Percentiles rank a stretch among this genome's conserved stretches.
These are phyloP conservation scores for Drosophila diplacantha DNA, from an alignment of 2,888 invertebrate genomes.

Conservation along the genomic window DNA sequence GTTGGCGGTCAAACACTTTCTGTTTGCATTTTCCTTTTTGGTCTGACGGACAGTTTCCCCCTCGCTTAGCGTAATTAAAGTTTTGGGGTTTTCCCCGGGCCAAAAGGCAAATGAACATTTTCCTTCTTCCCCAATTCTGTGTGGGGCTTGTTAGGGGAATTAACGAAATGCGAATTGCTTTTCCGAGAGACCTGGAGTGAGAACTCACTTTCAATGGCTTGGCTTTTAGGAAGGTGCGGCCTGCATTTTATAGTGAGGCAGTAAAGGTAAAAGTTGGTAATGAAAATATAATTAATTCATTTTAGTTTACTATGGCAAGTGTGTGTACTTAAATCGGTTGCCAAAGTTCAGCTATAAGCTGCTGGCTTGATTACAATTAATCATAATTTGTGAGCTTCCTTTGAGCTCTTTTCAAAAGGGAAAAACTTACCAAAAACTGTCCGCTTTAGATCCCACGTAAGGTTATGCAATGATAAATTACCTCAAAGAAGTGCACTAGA, in stretches of 20 bases:
- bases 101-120: constrained; percentile 24
- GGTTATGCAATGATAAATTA: constrained; percentile 46
- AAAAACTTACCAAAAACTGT: constrained; percentile 12
- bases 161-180: constrained; percentile 26
- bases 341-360: background rate
- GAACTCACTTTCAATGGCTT: constrained; percentile 2
- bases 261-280: constrained; percentile 9
- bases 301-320: background rate
- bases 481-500: constrained; percentile 17
- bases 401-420: background rate
- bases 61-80: constrained; percentile 63
- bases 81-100: constrained; percentile 40
- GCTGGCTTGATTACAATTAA: constrained; percentile 4
- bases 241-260: background rate
- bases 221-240: constrained; percentile 5
- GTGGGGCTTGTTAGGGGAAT: constrained; percentile 15
- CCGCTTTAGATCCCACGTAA: constrained; percentile 12
- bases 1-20: constrained; percentile 36
- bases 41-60: constrained; percentile 4
- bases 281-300: constrained; percentile 11
- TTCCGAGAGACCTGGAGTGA: background rate
- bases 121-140: constrained; percentile 4
- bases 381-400: constrained; percentile 2
- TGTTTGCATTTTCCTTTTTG: constrained; percentile 42
- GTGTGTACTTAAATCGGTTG: background rate